These are phyloP conservation scores for Macheiramphus alcinus DNA, from an alignment of 2,113 vertebrate species.

Conservation along the genomic window DNA sequence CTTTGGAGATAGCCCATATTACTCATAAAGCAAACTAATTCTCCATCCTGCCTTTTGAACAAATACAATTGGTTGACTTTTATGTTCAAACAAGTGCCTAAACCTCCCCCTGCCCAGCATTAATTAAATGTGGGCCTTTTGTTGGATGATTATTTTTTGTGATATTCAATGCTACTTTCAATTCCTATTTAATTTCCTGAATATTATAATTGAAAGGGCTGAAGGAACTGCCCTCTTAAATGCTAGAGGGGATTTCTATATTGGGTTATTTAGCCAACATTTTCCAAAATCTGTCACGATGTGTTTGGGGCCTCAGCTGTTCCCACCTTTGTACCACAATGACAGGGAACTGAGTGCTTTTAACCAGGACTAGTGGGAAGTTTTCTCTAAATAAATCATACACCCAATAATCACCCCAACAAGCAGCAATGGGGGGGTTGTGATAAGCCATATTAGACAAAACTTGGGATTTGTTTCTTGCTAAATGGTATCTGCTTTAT, in stretches of 20 bases:
- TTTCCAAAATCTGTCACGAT: not conserved
- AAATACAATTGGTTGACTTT: not conserved
- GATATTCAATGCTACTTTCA: not conserved
- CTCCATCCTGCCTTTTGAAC: not conserved
- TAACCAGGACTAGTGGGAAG: not conserved
- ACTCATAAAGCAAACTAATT: not conserved
- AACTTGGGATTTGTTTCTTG: not conserved
- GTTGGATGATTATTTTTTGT: not conserved
- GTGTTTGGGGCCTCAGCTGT: not conserved
- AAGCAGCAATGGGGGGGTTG: not conserved
- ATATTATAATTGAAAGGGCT: not conserved
- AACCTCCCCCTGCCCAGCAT: not conserved
- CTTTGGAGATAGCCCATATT: not conserved
- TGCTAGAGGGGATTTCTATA: not conserved
- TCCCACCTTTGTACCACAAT: not conserved
- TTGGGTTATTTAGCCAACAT: not conserved
- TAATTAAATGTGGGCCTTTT: not conserved
- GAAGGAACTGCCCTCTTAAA: not conserved
- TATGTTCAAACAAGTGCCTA: not conserved
- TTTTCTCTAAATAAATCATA: not conserved
- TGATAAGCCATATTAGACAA: not conserved
- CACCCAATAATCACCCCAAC: not conserved
- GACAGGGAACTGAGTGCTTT: not conserved
- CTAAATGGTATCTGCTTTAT: not conserved
- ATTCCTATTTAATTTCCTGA: not conserved